Evolutionary conservation across 2,113 vertebrate species (phyloP).

Genomic region (Dipodomys merriami): DNA sequence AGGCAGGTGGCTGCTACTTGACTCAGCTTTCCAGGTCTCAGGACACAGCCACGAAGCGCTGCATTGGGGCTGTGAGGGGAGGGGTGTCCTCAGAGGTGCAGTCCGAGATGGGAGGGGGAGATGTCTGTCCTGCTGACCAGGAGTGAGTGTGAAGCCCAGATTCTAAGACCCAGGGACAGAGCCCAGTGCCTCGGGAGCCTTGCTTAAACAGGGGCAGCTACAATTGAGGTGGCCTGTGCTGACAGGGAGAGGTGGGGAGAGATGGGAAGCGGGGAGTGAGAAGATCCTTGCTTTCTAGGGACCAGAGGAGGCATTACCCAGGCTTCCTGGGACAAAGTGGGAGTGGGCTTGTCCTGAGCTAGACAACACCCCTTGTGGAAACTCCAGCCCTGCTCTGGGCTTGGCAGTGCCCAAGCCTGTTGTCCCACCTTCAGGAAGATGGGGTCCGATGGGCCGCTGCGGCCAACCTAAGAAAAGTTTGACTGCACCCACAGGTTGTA

Average conservation of each 20-base stretch:
- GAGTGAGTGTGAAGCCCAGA: neutral
- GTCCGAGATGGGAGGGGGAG: neutral
- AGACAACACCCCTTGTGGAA: neutral
- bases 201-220: neutral
- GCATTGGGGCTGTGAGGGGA: conserved; percentile 9
- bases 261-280: accelerated
- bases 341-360: neutral
- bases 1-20: conserved; percentile 84
- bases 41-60: conserved; percentile 65
- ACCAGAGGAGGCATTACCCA: too few relatives aligned
- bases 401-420: neutral
- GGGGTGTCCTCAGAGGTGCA: conserved; percentile 45
- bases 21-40: conserved; percentile 81
- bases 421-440: neutral
- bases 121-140: neutral
- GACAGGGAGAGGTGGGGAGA: neutral
- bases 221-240: neutral
- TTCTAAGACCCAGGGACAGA: neutral
- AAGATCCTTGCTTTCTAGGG: neutral
- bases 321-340: neutral
- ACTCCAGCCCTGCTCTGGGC: neutral
- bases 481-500: too few relatives aligned
- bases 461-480: neutral
- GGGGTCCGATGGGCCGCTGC: neutral
- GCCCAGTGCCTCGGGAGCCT: neutral